Base-by-base conservation (phyloP, 2,888 invertebrate species). In the Branchipolynoe longqiensis region DNA sequence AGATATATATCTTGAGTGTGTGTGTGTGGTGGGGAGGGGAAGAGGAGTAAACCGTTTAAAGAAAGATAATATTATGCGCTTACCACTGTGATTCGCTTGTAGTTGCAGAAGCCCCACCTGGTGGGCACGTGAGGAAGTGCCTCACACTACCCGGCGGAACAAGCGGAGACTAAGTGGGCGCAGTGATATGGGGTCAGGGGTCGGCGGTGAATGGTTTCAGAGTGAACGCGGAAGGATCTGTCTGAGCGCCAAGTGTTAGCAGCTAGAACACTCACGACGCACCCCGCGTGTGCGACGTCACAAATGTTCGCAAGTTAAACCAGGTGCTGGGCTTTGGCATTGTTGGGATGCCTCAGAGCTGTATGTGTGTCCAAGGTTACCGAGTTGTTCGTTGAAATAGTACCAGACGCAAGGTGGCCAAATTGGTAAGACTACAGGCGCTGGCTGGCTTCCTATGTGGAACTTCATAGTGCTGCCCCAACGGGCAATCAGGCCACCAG, bases 151-250 rank as follows among this genome's bases (percentile, higher is more conserved):
- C 38, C 18, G 69, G 36, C 36, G 1, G 33, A 31, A n/a, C n/a
- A n/a, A n/a, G n/a, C n/a, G n/a, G 69, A 38, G 36, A 69, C 69
- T 69, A 69, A 69, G 69, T 69, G 38, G 69, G 69, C 36, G 69
- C 4, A 69, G 69, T 14, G 69, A 36, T 69, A 69, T 69, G 69
- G 33, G 69, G 36, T 36, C 38, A 33, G 69, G 38, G 69, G 69
- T 33, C 33, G 36, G 36, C 36, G 38, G 69, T 69, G 38, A 69
- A 69, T 38, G 69, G 69, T 33, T 14, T 33, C 36, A 18, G 69
- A 69, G 69, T 33, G 38, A n/a, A 25, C 69, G 14, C 69, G 33
- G 69, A 33, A 22, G 62, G 62, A 62, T 25, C 18, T 14, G 62
- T 62, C 62, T 62, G 22, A 38, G 69, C 69, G 36, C 33, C 69